These are phyloP conservation scores for Hyles vespertilio DNA, from an alignment of 1,140 invertebrate species.

Conservation along the genomic window DNA sequence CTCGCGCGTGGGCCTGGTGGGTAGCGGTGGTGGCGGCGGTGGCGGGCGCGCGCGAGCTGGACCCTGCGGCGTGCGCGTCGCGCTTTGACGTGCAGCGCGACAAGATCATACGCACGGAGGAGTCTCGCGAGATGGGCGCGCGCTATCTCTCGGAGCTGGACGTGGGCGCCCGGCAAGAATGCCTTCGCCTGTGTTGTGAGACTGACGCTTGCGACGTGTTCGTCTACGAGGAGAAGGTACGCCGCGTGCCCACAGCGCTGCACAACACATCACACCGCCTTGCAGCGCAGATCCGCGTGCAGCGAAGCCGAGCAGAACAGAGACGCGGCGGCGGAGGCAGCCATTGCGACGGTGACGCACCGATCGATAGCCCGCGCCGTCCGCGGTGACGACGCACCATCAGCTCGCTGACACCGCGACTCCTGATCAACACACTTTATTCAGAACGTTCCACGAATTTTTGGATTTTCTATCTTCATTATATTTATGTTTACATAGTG, in stretches of 20 bases:
- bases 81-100: slow-evolving; percentile 91
- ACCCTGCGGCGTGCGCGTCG: slow-evolving; percentile 74
- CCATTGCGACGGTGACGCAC: too few species aligned
- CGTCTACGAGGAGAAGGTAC: slow-evolving; percentile 93
- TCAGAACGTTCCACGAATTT: too few species aligned
- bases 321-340: too few species aligned
- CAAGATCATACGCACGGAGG: slow-evolving; percentile 93
- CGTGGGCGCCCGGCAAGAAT: slow-evolving; percentile 86
- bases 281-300: too few species aligned
- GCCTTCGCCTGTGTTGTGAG: slow-evolving; percentile 90
- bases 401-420: too few species aligned
- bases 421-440: too few species aligned
- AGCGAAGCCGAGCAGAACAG: too few species aligned
- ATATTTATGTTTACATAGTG: too few species aligned
- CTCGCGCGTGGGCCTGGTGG: slow-evolving; percentile 35
- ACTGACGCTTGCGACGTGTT: slow-evolving; percentile 92
- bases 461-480: too few species aligned
- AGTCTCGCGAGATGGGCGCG: slow-evolving; percentile 90
- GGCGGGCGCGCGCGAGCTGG: slow-evolving; percentile 57
- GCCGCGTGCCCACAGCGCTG: background rate
- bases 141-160: slow-evolving; percentile 92
- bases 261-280: too few species aligned
- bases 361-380: too few species aligned
- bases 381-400: too few species aligned
- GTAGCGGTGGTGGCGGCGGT: slow-evolving; percentile 25